Percentiles rank a stretch among this genome's conserved stretches.
Conservation (phyloP, 2,797 vertebrate genomes). For the Sardinella longiceps region DNA sequence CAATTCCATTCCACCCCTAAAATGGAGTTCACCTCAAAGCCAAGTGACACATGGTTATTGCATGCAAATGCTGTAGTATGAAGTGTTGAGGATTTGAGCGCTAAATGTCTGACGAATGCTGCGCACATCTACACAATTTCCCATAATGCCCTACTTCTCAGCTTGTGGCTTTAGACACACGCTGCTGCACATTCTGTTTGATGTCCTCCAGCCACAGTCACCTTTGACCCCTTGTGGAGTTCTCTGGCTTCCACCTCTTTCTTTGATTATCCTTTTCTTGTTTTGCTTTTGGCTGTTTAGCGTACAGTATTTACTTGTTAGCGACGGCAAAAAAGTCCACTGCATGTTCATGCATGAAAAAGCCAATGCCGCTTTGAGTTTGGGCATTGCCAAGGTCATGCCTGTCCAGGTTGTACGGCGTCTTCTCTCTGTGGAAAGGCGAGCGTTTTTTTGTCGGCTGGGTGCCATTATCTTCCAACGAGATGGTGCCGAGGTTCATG, state of each 20-base stretch:
- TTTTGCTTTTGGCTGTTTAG: not conserved
- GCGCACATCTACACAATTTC: not conserved
- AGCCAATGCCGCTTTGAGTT: constrained; percentile 39
- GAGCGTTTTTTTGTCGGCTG: constrained; percentile 28
- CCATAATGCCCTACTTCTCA: not conserved
- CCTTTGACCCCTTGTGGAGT: not conserved
- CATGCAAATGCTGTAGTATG: not conserved
- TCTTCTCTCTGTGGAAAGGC: constrained; percentile 51
- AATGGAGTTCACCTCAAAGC: not conserved
- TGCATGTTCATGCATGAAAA: constrained; percentile 63
- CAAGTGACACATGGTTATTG: not conserved
- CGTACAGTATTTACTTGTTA: not conserved
- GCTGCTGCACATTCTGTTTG: not conserved
- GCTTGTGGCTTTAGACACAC: not conserved
- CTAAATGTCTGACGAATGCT: not conserved
- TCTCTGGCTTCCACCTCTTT: not conserved
- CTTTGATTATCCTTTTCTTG: not conserved
- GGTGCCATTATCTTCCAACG: constrained; percentile 40
- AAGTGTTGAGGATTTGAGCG: not conserved
- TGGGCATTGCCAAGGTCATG: constrained; percentile 44
- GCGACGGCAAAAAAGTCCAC: constrained; percentile 49
- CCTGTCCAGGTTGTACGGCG: constrained; percentile 38
- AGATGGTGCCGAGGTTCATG: constrained; percentile 50
- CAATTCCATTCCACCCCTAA: not conserved
- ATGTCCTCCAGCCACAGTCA: not conserved